Percentiles rank a stretch among this genome's conserved stretches.
Evolutionary conservation across 2,888 invertebrate species (phyloP).

Genomic region (Gastrophysa polygoni): DNA sequence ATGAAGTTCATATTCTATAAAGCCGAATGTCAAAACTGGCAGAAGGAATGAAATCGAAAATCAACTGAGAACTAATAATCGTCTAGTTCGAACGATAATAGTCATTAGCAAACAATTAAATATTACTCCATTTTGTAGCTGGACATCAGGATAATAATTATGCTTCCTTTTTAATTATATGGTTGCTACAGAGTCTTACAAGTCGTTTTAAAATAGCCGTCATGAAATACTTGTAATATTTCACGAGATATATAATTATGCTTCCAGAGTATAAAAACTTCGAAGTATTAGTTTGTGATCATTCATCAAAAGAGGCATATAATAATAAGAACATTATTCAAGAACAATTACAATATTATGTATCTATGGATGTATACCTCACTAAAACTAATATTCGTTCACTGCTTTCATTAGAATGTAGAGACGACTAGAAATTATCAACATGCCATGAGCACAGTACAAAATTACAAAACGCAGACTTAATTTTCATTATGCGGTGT

Average conservation of each 20-base stretch:
- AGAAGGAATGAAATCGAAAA: background rate
- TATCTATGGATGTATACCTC: no score
- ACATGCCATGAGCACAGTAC: no score
- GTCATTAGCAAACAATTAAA: conserved; percentile 17
- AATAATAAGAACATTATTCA: no score
- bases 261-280: conserved; percentile 12
- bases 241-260: conserved; percentile 22
- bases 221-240: conserved; percentile 23
- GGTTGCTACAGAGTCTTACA: background rate
- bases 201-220: conserved; percentile 24
- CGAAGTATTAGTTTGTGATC: background rate
- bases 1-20: no score
- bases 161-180: conserved; percentile 24
- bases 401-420: no score
- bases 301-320: background rate
- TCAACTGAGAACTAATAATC: background rate
- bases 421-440: no score
- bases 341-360: no score
- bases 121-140: conserved; percentile 10
- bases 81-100: conserved; percentile 4
- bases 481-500: no score
- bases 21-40: no score
- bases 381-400: no score
- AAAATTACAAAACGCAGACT: no score
- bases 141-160: conserved; percentile 22